Evolutionary conservation across 2,797 vertebrate species (phyloP), one percentile per base, ranked within the genome.

Genomic region (Bovichtus variegatus): DNA sequence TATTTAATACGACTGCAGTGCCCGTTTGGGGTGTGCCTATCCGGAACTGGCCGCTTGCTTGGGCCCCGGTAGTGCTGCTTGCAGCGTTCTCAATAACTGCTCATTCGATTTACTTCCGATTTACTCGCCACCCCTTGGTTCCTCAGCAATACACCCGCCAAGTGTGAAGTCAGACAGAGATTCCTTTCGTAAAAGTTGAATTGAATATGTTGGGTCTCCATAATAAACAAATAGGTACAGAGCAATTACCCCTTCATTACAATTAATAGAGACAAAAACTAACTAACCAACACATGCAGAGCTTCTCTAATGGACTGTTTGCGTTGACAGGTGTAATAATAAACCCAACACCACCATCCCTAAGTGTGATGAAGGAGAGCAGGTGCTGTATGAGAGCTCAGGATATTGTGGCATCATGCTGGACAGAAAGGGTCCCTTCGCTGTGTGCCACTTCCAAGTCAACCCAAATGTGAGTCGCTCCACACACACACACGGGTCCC

Each of bases 341-440:
- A 78, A 88, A 46, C 89, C 88, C 18, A 86, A 92, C 50, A 88
- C 74, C 49, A 92, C 92, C 25, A 27, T 67, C 9, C 92, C 93
- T 13, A 90, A 60, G 3, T 96, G 95, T 75, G 79, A 90, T 9
- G 83, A 89, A 41, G 86, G 65, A 3, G 89, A 94, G 5, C 15
- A 91, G 70, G 93, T 93, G 12, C n/a, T 82, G 9, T 95, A 94
- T 54, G 86, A 94, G 80, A 86, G 91, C 60, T 91, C 89, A 8
- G 87, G 80, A 71, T 93, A 87, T 71, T 96, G 96, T 41, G 94
- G 95, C 6, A 87, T 95, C 18, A 73, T 96, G 41, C 40, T 94
- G 80, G 93, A 95, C 83, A 82, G 73, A 54, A 91, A 88, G 0
- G 94, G 95, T 40, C 94, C 95, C 3, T 96, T 96, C 4, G 90